Percentiles rank a stretch among this genome's conserved stretches.
These are phyloP conservation scores for Drosophila kurseongensis DNA, from an alignment of 1,140 invertebrate species.

Conservation along the genomic window DNA sequence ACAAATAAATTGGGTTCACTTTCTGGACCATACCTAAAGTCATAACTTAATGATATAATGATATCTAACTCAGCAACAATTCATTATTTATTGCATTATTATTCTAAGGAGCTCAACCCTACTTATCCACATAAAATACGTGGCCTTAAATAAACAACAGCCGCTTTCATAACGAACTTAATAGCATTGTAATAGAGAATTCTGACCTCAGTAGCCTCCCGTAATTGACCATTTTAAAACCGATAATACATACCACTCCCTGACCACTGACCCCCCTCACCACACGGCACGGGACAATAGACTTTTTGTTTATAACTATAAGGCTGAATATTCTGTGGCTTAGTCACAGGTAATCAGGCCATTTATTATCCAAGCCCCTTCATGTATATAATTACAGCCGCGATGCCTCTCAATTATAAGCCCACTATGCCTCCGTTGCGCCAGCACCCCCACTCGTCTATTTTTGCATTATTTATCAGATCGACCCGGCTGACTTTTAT, in stretches of 20 bases:
- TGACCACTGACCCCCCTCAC: neutral
- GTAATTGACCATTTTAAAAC: slow-evolving; percentile 33
- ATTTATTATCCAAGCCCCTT: slow-evolving; percentile 45
- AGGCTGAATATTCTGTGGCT: slow-evolving; percentile 39
- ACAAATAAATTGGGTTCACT: too few relatives aligned
- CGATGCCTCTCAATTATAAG: slow-evolving; percentile 56
- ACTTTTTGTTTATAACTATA: slow-evolving; percentile 16
- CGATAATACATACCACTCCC: slow-evolving; percentile 7
- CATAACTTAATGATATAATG: too few relatives aligned
- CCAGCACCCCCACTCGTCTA: slow-evolving; percentile 25
- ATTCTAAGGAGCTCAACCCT: neutral
- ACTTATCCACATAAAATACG: neutral
- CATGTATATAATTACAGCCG: slow-evolving; percentile 47
- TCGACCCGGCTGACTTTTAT: slow-evolving; percentile 38
- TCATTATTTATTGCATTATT: neutral
- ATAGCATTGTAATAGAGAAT: slow-evolving; percentile 18
- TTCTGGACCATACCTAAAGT: too few relatives aligned
- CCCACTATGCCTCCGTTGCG: slow-evolving; percentile 9
- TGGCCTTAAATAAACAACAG: slow-evolving; percentile 4
- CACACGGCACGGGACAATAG: neutral
- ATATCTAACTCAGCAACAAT: too few relatives aligned
- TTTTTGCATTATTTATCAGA: slow-evolving; percentile 73
- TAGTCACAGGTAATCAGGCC: slow-evolving; percentile 55
- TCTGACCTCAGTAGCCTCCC: slow-evolving; percentile 12
- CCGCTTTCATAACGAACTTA: slow-evolving; percentile 1